Conservation (phyloP, 2,797 vertebrate genomes). For the Xiphophorus birchmanni region DNA sequence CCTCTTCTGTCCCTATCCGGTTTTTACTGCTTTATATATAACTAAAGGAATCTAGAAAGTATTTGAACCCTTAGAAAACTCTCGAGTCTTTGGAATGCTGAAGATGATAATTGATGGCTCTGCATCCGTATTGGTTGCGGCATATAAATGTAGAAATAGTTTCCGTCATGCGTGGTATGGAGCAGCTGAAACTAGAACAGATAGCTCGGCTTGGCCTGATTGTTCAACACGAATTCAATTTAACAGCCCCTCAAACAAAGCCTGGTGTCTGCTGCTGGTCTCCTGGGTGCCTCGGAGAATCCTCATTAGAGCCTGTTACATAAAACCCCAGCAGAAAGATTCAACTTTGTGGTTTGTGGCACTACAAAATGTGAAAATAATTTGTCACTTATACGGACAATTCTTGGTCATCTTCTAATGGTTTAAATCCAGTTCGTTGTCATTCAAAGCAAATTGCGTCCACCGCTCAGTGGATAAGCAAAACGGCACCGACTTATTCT, state of each 20-base stretch:
- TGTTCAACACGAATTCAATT: not conserved
- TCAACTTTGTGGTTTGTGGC: not conserved
- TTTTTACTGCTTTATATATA: not conserved
- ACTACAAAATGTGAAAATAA: not conserved
- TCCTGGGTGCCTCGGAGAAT: not conserved
- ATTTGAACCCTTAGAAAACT: not conserved
- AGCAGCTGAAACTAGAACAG: conserved; percentile 2
- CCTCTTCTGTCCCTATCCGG: not conserved
- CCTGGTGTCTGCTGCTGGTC: not conserved
- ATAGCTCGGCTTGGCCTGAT: not conserved
- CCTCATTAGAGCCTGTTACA: not conserved
- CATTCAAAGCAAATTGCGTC: not conserved
- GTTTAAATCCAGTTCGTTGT: not conserved
- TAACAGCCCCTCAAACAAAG: conserved; percentile 2
- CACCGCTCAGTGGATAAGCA: not conserved
- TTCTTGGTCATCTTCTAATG: not conserved
- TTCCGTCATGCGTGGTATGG: not conserved
- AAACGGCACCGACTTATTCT: not conserved
- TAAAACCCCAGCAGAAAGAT: not conserved
- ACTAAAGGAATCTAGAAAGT: not conserved
- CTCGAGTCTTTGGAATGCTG: not conserved
- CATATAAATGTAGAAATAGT: not conserved
- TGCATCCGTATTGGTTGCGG: not conserved
- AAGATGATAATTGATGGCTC: not conserved
- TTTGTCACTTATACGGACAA: not conserved